These are phyloP conservation scores for Cheilosia impressa DNA, from an alignment of 2,888 invertebrate genomes.

Conservation along the genomic window DNA sequence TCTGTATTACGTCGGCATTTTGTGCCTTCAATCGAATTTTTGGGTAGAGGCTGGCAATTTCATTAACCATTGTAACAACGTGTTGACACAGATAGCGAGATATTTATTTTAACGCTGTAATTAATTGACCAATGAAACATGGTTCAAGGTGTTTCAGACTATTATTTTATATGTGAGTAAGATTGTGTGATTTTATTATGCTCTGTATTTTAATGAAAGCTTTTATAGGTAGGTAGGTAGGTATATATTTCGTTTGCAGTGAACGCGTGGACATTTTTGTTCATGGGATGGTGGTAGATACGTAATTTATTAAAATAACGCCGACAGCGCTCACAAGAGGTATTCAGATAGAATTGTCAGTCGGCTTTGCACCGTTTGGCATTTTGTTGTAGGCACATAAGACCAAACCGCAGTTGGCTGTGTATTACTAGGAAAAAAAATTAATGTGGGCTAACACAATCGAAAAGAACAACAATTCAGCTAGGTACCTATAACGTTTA, in stretches of 20 bases:
- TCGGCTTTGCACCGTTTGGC: too few relatives aligned
- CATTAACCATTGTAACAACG: constrained; percentile 25
- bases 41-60: not conserved
- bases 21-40: constrained; percentile 16
- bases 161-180: not conserved
- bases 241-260: not conserved
- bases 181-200: not conserved
- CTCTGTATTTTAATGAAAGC: not conserved
- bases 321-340: too few relatives aligned
- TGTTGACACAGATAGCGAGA: constrained; percentile 35
- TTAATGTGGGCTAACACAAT: too few relatives aligned
- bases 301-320: too few relatives aligned
- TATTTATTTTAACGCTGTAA: constrained; percentile 18
- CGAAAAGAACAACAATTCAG: too few relatives aligned
- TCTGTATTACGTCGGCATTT: not conserved
- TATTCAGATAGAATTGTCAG: too few relatives aligned
- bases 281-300: not conserved
- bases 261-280: not conserved
- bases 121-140: constrained; percentile 45
- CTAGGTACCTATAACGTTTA: too few relatives aligned
- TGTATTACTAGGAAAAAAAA: too few relatives aligned
- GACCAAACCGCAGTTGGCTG: too few relatives aligned
- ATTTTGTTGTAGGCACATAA: too few relatives aligned
- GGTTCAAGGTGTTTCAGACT: not conserved
- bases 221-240: too few relatives aligned